Evolutionary conservation across 2,888 invertebrate genomes (phyloP).

Genomic region (Erebia ligea): DNA sequence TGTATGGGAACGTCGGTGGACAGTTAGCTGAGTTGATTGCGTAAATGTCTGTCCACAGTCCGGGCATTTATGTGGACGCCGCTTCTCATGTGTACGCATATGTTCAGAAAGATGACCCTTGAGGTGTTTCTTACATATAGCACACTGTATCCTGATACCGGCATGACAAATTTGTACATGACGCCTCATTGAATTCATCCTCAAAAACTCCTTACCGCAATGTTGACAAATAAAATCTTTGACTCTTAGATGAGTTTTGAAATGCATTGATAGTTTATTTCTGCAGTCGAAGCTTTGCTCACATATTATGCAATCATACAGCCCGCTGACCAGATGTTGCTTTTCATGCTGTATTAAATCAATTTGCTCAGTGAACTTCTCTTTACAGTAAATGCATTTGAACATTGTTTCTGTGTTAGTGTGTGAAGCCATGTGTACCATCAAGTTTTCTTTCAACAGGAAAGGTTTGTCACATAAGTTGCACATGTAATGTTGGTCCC

Average conservation of each 20-base stretch:
- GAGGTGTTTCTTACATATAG: constrained; percentile 90
- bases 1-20: constrained; percentile 92
- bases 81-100: constrained; percentile 90
- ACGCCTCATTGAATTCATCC: constrained; percentile 88
- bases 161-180: constrained; percentile 90
- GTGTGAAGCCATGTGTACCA: constrained; percentile 89
- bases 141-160: constrained; percentile 90
- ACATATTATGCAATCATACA: constrained; percentile 88
- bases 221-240: constrained; percentile 91
- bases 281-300: constrained; percentile 87
- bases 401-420: constrained; percentile 75
- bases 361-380: constrained; percentile 59
- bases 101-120: constrained; percentile 93
- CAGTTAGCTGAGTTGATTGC: constrained; percentile 92
- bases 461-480: constrained; percentile 90
- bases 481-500: constrained; percentile 84
- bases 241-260: constrained; percentile 88
- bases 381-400: constrained; percentile 86
- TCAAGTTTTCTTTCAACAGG: constrained; percentile 88
- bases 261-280: constrained; percentile 84
- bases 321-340: constrained; percentile 88
- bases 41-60: constrained; percentile 91
- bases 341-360: constrained; percentile 86
- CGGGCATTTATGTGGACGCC: constrained; percentile 90
- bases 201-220: constrained; percentile 90